Evolutionary conservation across 2,797 vertebrate species (phyloP).

Genomic region (Anniella stebbinsi): DNA sequence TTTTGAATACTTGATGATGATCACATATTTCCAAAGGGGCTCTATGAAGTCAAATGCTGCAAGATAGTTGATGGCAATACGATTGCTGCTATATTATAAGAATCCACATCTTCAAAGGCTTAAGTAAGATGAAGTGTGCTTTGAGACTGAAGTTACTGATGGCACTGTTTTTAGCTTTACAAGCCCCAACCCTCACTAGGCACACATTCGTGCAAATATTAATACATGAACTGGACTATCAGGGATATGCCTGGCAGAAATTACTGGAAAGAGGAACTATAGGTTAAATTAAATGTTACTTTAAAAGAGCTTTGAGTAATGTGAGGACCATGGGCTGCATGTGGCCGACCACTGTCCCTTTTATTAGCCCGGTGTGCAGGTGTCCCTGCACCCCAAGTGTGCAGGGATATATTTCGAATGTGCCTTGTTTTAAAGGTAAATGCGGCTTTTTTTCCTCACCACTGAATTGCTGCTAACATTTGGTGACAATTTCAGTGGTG

Average conservation of each 20-base stretch:
- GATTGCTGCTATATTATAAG: background rate
- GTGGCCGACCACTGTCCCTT: no score
- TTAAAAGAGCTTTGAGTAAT: background rate
- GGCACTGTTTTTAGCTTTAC: background rate
- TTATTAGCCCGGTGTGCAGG: no score
- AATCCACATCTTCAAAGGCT: background rate
- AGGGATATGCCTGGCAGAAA: background rate
- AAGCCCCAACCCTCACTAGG: background rate
- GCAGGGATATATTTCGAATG: no score
- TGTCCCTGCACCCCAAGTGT: no score
- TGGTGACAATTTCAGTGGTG: no score
- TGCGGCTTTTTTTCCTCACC: no score
- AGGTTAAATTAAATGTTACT: background rate
- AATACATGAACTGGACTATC: background rate
- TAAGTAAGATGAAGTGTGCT: background rate
- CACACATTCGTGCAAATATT: background rate
- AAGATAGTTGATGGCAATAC: background rate
- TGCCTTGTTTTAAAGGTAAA: no score
- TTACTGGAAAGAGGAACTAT: background rate
- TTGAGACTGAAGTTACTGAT: background rate
- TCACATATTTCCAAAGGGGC: constrained; percentile 59
- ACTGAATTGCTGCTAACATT: no score
- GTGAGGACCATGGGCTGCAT: no score
- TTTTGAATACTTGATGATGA: constrained; percentile 53
- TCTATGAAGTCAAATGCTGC: constrained; percentile 46